A percentile compares a stretch with the other conserved stretches of the same genome.
These are phyloP conservation scores for Enteromius radiatus DNA, from an alignment of 2,797 vertebrate genomes.

Conservation along the genomic window DNA sequence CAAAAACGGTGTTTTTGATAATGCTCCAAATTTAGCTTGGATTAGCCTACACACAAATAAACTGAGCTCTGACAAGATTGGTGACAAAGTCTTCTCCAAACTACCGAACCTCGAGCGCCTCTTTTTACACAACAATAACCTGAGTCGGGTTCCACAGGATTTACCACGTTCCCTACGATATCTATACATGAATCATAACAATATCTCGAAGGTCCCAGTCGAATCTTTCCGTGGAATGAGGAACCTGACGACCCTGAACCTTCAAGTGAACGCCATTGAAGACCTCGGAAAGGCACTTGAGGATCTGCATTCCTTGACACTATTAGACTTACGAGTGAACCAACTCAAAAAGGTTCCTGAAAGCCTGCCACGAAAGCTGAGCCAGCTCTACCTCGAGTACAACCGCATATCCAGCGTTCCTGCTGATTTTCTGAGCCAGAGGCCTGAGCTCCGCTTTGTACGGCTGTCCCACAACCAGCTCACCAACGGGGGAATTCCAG, in stretches of 20 bases:
- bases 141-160: constrained; percentile 84
- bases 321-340: constrained; percentile 90
- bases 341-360: constrained; percentile 84
- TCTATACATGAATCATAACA: constrained; percentile 86
- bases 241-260: constrained; percentile 82
- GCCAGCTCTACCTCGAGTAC: constrained; percentile 90
- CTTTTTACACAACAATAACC: constrained; percentile 89
- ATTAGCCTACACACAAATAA: constrained; percentile 89
- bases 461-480: constrained; percentile 90
- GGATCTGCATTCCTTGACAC: constrained; percentile 84
- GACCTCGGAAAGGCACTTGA: constrained; percentile 81
- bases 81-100: constrained; percentile 86
- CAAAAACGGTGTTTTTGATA: constrained; percentile 88
- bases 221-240: constrained; percentile 82
- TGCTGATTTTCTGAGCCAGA: constrained; percentile 78
- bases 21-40: constrained; percentile 90
- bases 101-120: constrained; percentile 87
- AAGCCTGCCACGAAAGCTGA: constrained; percentile 80
- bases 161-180: constrained; percentile 87
- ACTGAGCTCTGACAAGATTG: constrained; percentile 88
- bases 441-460: constrained; percentile 85
- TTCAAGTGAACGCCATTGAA: constrained; percentile 87
- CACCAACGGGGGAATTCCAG: constrained; percentile 87
- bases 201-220: constrained; percentile 82
- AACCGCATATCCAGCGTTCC: constrained; percentile 88